These are phyloP conservation scores for Salvelinus sp. DNA, from an alignment of 2,113 vertebrate species.

Conservation along the genomic window DNA sequence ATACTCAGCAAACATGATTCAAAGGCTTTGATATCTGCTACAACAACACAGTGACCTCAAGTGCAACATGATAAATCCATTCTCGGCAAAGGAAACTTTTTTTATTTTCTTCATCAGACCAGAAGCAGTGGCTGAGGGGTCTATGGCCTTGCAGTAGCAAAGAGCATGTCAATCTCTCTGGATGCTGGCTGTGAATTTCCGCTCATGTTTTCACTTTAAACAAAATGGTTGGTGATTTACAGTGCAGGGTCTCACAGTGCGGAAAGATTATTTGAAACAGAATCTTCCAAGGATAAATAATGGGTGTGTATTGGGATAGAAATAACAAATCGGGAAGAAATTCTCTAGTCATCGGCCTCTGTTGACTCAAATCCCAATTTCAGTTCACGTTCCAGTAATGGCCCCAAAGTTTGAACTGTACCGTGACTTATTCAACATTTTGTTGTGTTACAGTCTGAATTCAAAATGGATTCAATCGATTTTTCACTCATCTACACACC, in stretches of 20 bases:
- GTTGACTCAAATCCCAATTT: not conserved
- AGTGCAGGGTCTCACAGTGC: conserved; percentile 6
- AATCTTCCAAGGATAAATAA: conserved; percentile 16
- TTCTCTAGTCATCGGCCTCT: not conserved
- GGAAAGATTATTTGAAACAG: conserved; percentile 11
- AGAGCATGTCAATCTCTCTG: conserved; percentile 7
- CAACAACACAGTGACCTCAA: too few species aligned
- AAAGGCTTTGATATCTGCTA: too few species aligned
- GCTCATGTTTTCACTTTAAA: conserved; percentile 22
- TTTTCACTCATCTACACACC: not conserved
- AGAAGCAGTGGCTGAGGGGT: conserved; percentile 13
- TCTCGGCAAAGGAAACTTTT: conserved; percentile 2
- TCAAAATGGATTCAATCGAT: too few species aligned
- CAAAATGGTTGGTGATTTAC: conserved; percentile 17
- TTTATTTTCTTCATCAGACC: not conserved
- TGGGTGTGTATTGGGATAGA: conserved; percentile 2
- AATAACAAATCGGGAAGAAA: conserved; percentile 15
- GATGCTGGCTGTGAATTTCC: conserved; percentile 14
- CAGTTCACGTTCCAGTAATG: conserved; percentile 8
- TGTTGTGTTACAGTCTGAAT: too few species aligned
- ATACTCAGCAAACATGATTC: too few species aligned
- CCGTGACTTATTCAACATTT: not conserved
- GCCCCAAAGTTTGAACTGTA: not conserved
- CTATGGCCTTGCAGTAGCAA: not conserved
- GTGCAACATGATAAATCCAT: conserved; percentile 8